A percentile compares a stretch with the other conserved stretches of the same genome.
phyloP scores from a whole-genome alignment of 2,113 vertebrate genomes.

The Burhinus oedicnemus region DNA sequence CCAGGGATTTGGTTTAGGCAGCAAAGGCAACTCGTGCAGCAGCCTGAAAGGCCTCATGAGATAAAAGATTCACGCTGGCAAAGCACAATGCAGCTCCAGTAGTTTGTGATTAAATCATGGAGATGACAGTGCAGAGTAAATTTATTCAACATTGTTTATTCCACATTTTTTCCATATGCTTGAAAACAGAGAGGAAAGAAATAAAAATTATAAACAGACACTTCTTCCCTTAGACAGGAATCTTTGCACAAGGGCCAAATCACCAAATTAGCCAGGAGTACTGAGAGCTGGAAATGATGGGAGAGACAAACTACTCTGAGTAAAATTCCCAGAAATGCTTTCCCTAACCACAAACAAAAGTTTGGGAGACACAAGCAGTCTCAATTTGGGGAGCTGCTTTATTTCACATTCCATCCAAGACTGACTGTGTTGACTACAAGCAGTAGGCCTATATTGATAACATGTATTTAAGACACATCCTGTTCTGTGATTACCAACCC shows the following conservation, averaged over 20 bases:
- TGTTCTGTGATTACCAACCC: background rate
- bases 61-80: background rate
- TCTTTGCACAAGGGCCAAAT: slow-evolving; percentile 5
- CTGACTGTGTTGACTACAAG: background rate
- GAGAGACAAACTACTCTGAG: background rate
- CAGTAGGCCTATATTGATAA: background rate
- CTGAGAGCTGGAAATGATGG: background rate
- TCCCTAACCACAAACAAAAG: background rate
- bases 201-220: slow-evolving; percentile 25
- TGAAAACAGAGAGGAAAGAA: slow-evolving; percentile 3
- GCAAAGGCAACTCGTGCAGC: background rate
- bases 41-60: background rate
- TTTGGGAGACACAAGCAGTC: background rate
- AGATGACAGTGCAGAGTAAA: background rate
- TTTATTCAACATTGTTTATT: background rate
- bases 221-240: background rate
- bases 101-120: background rate
- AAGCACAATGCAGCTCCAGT: background rate
- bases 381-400: background rate
- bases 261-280: background rate
- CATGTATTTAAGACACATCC: background rate
- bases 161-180: background rate
- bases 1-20: background rate
- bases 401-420: background rate
- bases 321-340: background rate